Base-by-base conservation (phyloP, 2,113 vertebrate genomes). In the Corythornis cristatus region DNA sequence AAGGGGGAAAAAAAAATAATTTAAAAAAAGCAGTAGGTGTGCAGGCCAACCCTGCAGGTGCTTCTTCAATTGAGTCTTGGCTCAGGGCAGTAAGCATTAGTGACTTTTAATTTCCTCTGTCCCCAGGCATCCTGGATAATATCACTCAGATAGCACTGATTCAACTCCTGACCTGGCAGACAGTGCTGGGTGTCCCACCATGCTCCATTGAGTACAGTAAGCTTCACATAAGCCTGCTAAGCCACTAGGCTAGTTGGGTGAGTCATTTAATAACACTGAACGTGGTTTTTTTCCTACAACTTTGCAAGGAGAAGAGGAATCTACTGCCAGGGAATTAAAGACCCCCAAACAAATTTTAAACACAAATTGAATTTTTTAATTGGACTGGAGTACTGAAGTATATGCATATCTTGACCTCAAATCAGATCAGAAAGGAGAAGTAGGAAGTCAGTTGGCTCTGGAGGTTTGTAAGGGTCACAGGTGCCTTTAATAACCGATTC, bases 61-160 rank as follows among this genome's bases (percentile, higher is more conserved):
- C 79, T 93, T 88, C 93, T 94, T 68, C 95, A 95, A 83, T 93
- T 93, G 87, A 86, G 65, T 71, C 91, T 86, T 95, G 96, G 94
- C 95, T 96, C 82, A 80, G 57, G 94, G 82, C 85, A 86, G 79
- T 58, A 71, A 81, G 48, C 2, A 5, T 89, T 75, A 60, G 82
- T 79, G 82, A 91, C 93, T 97, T 96, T 92, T 95, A 92, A 97
- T 97, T 97, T 97, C 93, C 95, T 97, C 90, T 96, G 83, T 96
- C 91, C 90, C 80, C 82, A 90, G 91, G 95, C 87, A 92, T 78
- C 85, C 87, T 94, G 91, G 86, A 96, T 95, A 97, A 54, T 95
- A 95, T 88, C 91, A 72, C 95, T 94, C 67, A 83, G 93, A 94
- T 85, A 96, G 67, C 75, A 92, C 88, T 82, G 57, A 76, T 94